phyloP scores from a whole-genome alignment of 1,140 invertebrate species.

The Heliconius eleuchia region DNA sequence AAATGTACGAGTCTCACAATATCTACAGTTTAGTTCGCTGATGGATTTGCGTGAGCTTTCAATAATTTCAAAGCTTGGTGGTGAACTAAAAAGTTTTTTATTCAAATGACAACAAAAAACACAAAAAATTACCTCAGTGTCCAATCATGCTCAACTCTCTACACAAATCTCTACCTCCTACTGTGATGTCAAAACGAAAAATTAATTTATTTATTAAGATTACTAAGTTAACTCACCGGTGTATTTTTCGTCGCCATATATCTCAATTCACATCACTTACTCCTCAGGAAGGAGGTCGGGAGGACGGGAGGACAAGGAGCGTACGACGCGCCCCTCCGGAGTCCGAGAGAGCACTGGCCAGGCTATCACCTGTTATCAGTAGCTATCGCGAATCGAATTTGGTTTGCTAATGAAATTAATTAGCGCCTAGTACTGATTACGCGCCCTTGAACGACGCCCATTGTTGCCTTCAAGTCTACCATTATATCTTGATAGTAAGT shows the following conservation, averaged over 20 bases:
- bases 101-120: too few species aligned
- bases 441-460: not conserved
- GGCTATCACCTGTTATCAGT: constrained; percentile 20
- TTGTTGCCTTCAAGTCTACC: not conserved
- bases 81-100: not conserved
- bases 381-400: constrained; percentile 31
- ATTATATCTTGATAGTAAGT: not conserved
- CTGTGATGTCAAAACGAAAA: too few species aligned
- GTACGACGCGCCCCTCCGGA: constrained; percentile 11
- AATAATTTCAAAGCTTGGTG: not conserved
- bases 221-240: not conserved
- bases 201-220: not conserved
- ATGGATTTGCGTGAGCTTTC: not conserved
- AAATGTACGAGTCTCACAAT: not conserved
- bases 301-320: not conserved
- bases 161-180: too few species aligned
- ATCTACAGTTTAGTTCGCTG: not conserved
- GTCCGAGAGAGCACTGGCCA: not conserved
- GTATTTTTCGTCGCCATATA: not conserved
- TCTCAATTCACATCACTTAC: not conserved
- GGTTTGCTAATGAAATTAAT: constrained; percentile 36
- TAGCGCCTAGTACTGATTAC: not conserved
- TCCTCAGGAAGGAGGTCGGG: not conserved
- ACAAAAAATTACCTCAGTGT: too few species aligned
- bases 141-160: too few species aligned